Conservation (phyloP, 1,140 invertebrate species). For the Semibalanus balanoides region DNA sequence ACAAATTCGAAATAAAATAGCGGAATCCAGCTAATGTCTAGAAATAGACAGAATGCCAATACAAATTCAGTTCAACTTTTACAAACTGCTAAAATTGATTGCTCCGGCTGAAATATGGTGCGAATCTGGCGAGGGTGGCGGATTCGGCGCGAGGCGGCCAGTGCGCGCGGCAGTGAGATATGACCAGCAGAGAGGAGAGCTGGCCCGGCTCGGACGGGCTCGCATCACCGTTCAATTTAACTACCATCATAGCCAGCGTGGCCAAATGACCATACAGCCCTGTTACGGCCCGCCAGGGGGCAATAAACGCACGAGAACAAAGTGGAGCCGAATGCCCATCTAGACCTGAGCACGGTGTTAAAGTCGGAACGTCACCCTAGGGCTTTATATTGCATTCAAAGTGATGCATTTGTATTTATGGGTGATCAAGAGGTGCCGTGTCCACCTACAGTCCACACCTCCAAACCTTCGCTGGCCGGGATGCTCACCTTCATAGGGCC, state of each 20-base stretch:
- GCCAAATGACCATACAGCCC: not conserved
- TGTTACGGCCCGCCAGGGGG: not conserved
- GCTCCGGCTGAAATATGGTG: too few species aligned
- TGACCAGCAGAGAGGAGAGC: not conserved
- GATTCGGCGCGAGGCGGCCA: too few species aligned
- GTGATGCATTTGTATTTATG: not conserved
- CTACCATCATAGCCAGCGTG: not conserved
- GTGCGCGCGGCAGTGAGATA: too few species aligned
- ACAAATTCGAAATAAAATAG: too few species aligned
- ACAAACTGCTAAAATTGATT: too few species aligned
- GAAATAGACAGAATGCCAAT: too few species aligned
- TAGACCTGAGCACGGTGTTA: not conserved
- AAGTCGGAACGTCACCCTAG: not conserved
- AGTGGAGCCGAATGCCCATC: not conserved
- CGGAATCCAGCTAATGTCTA: too few species aligned
- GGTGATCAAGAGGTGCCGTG: not conserved
- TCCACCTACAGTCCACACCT: not conserved
- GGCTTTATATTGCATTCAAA: slow-evolving; percentile 2
- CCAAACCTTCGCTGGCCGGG: not conserved
- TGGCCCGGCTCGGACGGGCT: too few species aligned
- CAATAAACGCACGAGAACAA: slow-evolving; percentile 2
- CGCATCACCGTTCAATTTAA: slow-evolving; percentile 2
- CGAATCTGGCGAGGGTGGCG: too few species aligned
- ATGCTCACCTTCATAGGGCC: too few species aligned
- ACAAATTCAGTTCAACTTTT: too few species aligned